A percentile compares a stretch with the other conserved stretches of the same genome.
Evolutionary conservation across 2,797 vertebrate genomes (phyloP).

Genomic region (Crocodylus rhombifer): DNA sequence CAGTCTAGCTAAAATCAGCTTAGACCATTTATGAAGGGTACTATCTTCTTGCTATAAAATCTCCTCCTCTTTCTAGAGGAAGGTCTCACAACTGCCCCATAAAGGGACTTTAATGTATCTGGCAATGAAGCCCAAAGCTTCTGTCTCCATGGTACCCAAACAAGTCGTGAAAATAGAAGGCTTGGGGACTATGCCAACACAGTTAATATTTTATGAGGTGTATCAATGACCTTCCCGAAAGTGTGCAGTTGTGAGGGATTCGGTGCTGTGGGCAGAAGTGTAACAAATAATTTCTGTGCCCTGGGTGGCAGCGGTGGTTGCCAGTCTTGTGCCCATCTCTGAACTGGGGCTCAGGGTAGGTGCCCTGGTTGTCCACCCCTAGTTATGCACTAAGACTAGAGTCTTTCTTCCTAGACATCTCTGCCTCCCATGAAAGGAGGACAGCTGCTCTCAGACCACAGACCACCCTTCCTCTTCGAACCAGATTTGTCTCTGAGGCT

Average conservation of each 20-base stretch:
- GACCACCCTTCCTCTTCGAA: not conserved
- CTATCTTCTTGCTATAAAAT: not conserved
- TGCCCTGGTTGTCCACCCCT: no score
- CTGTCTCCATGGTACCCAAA: accelerated
- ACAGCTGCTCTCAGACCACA: not conserved
- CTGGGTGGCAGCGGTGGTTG: no score
- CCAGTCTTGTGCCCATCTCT: no score
- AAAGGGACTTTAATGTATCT: not conserved
- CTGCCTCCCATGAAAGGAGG: accelerated
- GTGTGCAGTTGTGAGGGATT: accelerated
- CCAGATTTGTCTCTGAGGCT: conserved; percentile 11
- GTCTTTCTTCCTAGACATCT: not conserved
- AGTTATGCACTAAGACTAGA: no score
- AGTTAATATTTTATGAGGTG: accelerated
- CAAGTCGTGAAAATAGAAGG: accelerated
- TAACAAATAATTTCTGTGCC: no score
- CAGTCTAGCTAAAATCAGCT: not conserved
- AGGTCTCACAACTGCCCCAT: accelerated
- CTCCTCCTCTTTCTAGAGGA: no score
- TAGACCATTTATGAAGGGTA: not conserved
- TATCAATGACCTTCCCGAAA: not conserved
- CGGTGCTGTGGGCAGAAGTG: no score
- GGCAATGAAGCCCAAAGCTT: not conserved
- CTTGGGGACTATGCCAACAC: not conserved
- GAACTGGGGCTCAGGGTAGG: no score